phyloP scores from a whole-genome alignment of 1,140 invertebrate genomes.

The Probaryconus sp. region DNA sequence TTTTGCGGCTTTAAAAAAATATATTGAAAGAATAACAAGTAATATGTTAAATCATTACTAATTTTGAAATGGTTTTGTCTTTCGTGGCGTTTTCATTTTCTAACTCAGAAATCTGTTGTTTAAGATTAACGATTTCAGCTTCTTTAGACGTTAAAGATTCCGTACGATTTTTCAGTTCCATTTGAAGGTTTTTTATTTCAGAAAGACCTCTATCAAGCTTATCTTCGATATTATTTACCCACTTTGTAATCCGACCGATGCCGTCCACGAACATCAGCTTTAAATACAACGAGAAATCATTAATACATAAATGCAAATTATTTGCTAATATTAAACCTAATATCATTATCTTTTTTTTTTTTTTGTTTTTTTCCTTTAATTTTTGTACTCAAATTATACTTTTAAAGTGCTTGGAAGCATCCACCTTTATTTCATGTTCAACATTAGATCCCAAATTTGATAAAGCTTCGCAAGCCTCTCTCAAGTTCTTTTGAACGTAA shows the following conservation, averaged over 20 bases:
- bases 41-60: too few relatives aligned
- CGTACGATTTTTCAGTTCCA: slow-evolving; percentile 53
- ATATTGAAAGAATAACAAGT: too few relatives aligned
- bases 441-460: slow-evolving; percentile 67
- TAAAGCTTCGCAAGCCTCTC: slow-evolving; percentile 68
- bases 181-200: slow-evolving; percentile 53
- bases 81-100: slow-evolving; percentile 13
- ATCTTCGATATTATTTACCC: slow-evolving; percentile 56
- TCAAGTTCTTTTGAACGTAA: slow-evolving; percentile 68
- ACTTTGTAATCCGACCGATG: slow-evolving; percentile 65
- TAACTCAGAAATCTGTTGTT: slow-evolving; percentile 24
- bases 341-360: too few relatives aligned
- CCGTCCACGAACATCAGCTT: slow-evolving; percentile 70
- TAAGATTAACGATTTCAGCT: slow-evolving; percentile 37
- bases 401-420: slow-evolving; percentile 62
- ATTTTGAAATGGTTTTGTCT: slow-evolving; percentile 15
- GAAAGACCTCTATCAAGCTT: slow-evolving; percentile 57
- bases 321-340: not conserved
- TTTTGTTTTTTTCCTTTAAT: too few relatives aligned
- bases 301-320: not conserved
- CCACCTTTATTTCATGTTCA: slow-evolving; percentile 75
- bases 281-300: not conserved
- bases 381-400: slow-evolving; percentile 41
- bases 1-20: too few relatives aligned
- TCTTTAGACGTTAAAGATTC: slow-evolving; percentile 45